Percentiles rank a stretch among this genome's conserved stretches.
Conservation (phyloP, 2,888 invertebrate species). For the Agapetus fuscipes region DNA sequence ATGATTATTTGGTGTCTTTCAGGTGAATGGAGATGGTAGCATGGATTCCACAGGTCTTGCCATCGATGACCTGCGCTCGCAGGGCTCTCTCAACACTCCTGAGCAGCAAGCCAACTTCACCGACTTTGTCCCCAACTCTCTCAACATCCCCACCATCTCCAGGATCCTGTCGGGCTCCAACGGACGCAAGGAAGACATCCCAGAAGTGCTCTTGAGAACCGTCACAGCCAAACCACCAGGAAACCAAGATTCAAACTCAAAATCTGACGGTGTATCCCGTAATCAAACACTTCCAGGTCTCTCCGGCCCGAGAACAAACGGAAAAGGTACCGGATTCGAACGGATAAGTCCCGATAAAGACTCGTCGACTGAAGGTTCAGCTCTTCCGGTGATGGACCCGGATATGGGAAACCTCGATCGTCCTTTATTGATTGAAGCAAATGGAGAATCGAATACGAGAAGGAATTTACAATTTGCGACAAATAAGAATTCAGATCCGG, state of each 20-base stretch:
- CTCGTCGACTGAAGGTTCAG: constrained; percentile 40
- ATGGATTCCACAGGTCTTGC: constrained; percentile 27
- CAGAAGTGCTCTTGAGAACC: constrained; percentile 62
- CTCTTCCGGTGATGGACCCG: constrained; percentile 40
- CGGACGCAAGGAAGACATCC: constrained; percentile 72
- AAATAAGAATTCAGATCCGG: constrained; percentile 26
- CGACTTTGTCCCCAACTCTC: constrained; percentile 56
- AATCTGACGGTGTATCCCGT: constrained; percentile 6
- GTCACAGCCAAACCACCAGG: constrained; percentile 49
- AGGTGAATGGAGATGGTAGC: constrained; percentile 33
- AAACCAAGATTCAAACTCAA: constrained; percentile 9
- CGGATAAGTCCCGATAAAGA: constrained; percentile 36
- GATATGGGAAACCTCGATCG: constrained; percentile 44
- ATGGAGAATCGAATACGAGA: constrained; percentile 43
- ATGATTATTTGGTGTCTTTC: too few species aligned
- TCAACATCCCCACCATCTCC: constrained; percentile 74
- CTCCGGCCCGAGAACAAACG: constrained; percentile 35
- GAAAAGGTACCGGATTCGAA: constrained; percentile 33
- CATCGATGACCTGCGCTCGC: constrained; percentile 31
- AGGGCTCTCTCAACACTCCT: constrained; percentile 25
- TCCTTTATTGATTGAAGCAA: constrained; percentile 39
- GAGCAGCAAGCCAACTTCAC: constrained; percentile 47
- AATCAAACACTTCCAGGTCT: constrained; percentile 30
- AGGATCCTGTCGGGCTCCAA: constrained; percentile 79
- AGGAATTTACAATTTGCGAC: constrained; percentile 43